phyloP scores from a whole-genome alignment of 2,797 vertebrate genomes.

The Vespertilio murinus region DNA sequence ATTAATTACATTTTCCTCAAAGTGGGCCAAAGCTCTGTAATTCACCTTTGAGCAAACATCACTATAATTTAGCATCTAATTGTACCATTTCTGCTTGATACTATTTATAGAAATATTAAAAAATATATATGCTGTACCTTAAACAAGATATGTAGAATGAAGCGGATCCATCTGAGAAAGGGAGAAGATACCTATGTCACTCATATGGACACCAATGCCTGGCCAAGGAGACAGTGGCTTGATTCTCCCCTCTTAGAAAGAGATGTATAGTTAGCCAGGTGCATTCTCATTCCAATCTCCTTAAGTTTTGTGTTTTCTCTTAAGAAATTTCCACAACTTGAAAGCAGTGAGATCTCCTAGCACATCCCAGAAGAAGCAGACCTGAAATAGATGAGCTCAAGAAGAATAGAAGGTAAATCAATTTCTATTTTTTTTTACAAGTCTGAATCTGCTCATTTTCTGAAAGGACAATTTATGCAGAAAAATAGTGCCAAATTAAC shows the following conservation, averaged over 20 bases:
- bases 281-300: slow-evolving; percentile 14
- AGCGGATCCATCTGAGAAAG: neutral
- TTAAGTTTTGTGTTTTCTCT: neutral
- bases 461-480: slow-evolving; percentile 43
- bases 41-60: slow-evolving; percentile 15
- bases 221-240: neutral
- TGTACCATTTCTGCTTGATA: neutral
- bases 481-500: slow-evolving; percentile 65
- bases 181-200: neutral
- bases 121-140: neutral
- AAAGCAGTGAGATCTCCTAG: slow-evolving; percentile 20
- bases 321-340: slow-evolving; percentile 35
- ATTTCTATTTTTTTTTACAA: slow-evolving; percentile 65
- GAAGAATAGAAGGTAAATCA: slow-evolving; percentile 66
- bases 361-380: slow-evolving; percentile 37
- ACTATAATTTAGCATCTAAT: slow-evolving; percentile 13
- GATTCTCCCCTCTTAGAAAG: neutral
- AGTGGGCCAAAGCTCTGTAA: neutral
- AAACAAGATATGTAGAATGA: neutral
- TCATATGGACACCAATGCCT: neutral
- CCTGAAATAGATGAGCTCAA: slow-evolving; percentile 35
- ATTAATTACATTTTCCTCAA: slow-evolving; percentile 36
- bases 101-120: slow-evolving; percentile 4
- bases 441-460: slow-evolving; percentile 44
- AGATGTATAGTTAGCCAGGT: neutral